These are phyloP conservation scores for Anneissia japonica DNA, from an alignment of 35 echinoderm and acorn worm species.

Conservation along the genomic window DNA sequence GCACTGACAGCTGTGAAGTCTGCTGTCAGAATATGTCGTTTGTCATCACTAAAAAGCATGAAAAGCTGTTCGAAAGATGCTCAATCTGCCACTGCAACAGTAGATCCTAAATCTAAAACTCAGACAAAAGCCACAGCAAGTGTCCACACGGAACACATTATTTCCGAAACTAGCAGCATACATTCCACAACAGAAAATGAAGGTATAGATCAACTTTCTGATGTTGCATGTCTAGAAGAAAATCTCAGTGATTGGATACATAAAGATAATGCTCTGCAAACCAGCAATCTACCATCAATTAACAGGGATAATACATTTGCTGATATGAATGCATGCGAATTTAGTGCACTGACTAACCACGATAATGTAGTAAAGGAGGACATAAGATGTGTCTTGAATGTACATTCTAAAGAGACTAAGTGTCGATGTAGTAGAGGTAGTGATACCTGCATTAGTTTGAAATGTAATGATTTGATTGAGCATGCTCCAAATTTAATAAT, in stretches of 20 bases:
- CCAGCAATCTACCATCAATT: background rate
- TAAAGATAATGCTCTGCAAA: background rate
- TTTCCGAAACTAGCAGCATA: background rate
- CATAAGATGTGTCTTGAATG: background rate
- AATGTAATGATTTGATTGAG: background rate
- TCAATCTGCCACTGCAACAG: background rate
- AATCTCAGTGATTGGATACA: background rate
- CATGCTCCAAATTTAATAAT: background rate
- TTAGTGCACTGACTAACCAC: background rate
- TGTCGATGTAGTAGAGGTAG: background rate
- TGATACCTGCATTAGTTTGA: background rate
- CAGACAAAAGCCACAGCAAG: background rate
- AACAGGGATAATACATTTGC: background rate
- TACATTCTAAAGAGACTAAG: background rate
- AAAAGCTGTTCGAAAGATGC: background rate
- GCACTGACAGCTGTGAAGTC: constrained; percentile 14
- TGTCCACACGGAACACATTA: background rate
- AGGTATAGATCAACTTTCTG: background rate
- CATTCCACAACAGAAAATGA: background rate
- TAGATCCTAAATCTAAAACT: background rate
- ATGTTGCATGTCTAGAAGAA: background rate
- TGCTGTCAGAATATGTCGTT: background rate
- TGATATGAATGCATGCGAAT: background rate
- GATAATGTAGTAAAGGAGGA: background rate
- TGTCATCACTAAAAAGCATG: background rate